Evolutionary conservation across 2,113 vertebrate species (phyloP), one percentile per base, ranked within the genome.

Genomic region (Ondatra zibethicus): DNA sequence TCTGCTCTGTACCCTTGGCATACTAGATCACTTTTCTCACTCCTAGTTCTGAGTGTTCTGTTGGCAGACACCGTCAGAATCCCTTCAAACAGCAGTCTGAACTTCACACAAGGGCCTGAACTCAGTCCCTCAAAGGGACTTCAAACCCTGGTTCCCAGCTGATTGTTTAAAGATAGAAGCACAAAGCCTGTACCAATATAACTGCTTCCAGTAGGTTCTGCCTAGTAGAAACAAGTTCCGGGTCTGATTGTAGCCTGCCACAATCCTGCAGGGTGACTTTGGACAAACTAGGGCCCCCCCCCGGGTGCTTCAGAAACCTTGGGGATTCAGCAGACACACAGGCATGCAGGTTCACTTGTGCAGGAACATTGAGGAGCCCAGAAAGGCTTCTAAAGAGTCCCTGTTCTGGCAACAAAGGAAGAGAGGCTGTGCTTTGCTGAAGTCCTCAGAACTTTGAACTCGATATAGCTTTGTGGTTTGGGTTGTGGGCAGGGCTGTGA

Each of bases 51-150:
- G 75, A 96, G 88, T 45, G 85, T 92, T 90, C 7, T 78, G 78
- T 91, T 91, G 96, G 93, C 88, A 95, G 90, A 89, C 94, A 95
- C 90, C 0, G 3, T 81, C 92, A 93, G 97, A 93, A 96, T 78
- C 93, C 16, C 86, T 92, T 94, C 88, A 95, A 91, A 93, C 85
- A 21, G 4, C 76, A 89, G 73, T 91, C 88, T 86, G 70, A 91
- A 58, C 88, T 94, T 95, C 95, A 91, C 63, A 77, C 81, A 33
- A 45, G 66, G 61, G 93, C 82, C 93, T 93, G 93, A 84, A 89
- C 76, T 65, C 36, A 91, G 77, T 66, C 77, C n/a, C n/a, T 47
- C 87, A 73, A n/a, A 89, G 39, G 77, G 33, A 93, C 93, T 94
- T 63, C 42, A 55, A 85, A 47, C 78, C 75, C 23, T 39, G 42